Conservation (phyloP, 2,888 invertebrate genomes). For the Chloroclysta siterata region DNA sequence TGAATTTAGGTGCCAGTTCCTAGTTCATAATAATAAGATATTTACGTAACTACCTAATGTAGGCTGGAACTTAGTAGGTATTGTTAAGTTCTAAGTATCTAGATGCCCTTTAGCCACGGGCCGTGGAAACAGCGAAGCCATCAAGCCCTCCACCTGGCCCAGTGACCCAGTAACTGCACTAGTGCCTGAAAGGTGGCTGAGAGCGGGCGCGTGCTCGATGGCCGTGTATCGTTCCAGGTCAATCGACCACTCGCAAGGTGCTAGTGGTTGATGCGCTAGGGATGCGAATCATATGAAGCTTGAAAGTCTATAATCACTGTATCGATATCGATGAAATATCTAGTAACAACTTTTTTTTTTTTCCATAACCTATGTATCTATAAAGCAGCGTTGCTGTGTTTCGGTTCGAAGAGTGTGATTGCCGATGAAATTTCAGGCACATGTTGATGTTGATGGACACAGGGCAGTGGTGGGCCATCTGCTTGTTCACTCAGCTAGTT, state of each 20-base stretch:
- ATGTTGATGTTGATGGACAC: too few species aligned
- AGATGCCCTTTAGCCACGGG: neutral
- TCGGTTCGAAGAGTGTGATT: too few species aligned
- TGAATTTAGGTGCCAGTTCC: too few species aligned
- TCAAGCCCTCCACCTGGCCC: conserved; percentile 50
- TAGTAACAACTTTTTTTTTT: too few species aligned
- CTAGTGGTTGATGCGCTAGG: conserved; percentile 45
- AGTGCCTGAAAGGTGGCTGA: conserved; percentile 60
- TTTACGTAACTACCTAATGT: too few species aligned
- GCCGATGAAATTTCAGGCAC: too few species aligned
- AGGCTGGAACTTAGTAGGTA: too few species aligned
- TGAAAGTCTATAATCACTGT: neutral
- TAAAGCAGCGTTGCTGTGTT: too few species aligned
- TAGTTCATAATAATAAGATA: too few species aligned
- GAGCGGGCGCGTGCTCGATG: conserved; percentile 78
- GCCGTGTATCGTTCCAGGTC: conserved; percentile 69
- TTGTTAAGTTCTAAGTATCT: neutral
- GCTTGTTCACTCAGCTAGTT: too few species aligned
- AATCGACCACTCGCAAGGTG: conserved; percentile 61
- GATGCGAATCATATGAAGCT: conserved; percentile 10
- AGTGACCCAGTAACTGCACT: conserved; percentile 63
- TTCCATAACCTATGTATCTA: too few species aligned
- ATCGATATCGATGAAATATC: conserved; percentile 1
- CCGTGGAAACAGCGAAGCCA: conserved; percentile 1
- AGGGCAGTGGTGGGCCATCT: too few species aligned